Base-by-base conservation (phyloP, 2,888 invertebrate species). In the Fragum sueziense region DNA sequence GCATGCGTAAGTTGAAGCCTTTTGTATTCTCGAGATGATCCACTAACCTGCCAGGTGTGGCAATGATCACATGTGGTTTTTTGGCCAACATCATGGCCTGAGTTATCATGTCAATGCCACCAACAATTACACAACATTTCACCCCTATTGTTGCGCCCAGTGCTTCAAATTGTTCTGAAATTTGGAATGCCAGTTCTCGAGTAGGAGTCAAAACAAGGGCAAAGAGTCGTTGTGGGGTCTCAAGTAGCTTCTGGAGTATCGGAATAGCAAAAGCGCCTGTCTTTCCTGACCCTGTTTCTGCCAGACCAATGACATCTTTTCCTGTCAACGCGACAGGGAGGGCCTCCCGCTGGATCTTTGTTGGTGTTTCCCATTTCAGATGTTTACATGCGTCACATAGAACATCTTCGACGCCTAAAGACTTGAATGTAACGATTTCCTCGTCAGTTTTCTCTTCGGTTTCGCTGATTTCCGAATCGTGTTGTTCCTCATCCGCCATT, bases 11-110 rank as follows among this genome's bases (percentile, higher is more conserved):
- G 93, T 96, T 97, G 92, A 99, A 99, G 29, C 99, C 99, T 94
- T 99, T 99, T 0, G 99, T 98, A 91, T 99, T 99, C 93, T 99
- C 97, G 70, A 99, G 94, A 93, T 99, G 99, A 93, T 99, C 99
- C 0, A 99, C 96, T 65, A 99, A 94, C 84, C 99, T 94, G 9
- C 99, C 99, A 0, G 99, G 99, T 0, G 99, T 99, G 0, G 99
- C 94, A 57, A 99, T 97, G 81, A 99, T 95, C 87, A 99, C 96
- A 92, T 99, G 99, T 0, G 99, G 99, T 89, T 99, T 98, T 93
- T 98, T 99, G 0, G 97, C 97, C 68, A 99, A 94, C 89, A 96
- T 95, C 79, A 99, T 94, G 0, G 97, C 96, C 92, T 99, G 99
- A 0, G 97, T 96, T 91, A 97, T 97, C 98, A 99, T 99, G 91